Conservation (phyloP, 2,888 invertebrate genomes). For the Falcaria lacertinaria region DNA sequence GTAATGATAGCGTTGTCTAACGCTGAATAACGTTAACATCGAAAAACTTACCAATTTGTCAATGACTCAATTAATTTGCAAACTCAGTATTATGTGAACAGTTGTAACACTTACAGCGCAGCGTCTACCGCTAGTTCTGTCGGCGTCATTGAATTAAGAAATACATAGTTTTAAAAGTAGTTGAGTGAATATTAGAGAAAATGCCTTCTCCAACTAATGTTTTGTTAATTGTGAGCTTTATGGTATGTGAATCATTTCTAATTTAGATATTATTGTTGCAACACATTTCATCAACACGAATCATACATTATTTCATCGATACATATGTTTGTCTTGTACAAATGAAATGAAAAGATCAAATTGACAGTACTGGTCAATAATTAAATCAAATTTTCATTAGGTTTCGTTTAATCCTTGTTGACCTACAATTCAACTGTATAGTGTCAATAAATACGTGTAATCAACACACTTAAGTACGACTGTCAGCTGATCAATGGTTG, state of each 20-base stretch:
- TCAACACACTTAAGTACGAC: not conserved
- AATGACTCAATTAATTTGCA: not conserved
- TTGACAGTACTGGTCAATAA: too few relatives aligned
- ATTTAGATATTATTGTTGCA: not conserved
- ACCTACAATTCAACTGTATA: too few relatives aligned
- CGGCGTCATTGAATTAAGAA: not conserved
- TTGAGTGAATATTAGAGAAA: conserved; percentile 1
- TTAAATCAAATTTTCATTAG: too few relatives aligned
- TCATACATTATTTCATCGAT: too few relatives aligned
- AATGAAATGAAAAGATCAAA: too few relatives aligned
- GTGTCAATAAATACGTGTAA: not conserved
- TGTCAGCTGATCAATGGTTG: too few relatives aligned
- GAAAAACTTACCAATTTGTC: not conserved
- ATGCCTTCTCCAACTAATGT: conserved; percentile 25
- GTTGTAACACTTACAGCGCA: not conserved
- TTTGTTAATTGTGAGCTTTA: conserved; percentile 29
- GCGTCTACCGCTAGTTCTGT: not conserved
- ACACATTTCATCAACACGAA: not conserved
- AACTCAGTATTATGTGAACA: conserved; percentile 1
- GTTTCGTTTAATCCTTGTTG: too few relatives aligned
- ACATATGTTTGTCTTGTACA: too few relatives aligned
- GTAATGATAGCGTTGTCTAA: not conserved
- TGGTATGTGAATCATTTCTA: conserved; percentile 31
- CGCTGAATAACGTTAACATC: not conserved
- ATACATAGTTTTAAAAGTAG: too few relatives aligned